Evolutionary conservation across 1,140 invertebrate species (phyloP).

Genomic region (Solenopsis fugax): DNA sequence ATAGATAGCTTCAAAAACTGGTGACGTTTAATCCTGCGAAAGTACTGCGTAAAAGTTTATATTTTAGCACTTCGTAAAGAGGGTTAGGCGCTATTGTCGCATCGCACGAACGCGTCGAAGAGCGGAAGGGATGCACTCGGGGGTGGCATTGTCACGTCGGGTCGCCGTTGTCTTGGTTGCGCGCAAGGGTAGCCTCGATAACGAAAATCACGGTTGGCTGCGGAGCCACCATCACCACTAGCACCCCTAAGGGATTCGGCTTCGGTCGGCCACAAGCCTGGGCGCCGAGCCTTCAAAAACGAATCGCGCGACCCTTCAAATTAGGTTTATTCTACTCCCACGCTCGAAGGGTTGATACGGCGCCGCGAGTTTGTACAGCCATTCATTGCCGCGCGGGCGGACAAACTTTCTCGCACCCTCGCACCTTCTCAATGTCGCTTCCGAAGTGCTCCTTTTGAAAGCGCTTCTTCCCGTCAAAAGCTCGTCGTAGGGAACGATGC

Average conservation of each 20-base stretch:
- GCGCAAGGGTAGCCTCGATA: conserved; percentile 43
- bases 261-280: conserved; percentile 40
- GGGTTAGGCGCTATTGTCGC: conserved; percentile 14
- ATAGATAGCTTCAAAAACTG: not conserved
- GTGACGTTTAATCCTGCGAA: not conserved
- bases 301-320: conserved; percentile 60
- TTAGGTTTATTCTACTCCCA: conserved; percentile 60
- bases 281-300: conserved; percentile 45
- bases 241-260: conserved; percentile 20
- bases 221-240: conserved; percentile 32
- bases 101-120: not conserved
- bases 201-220: conserved; percentile 57
- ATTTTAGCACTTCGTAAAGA: conserved; percentile 32
- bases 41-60: conserved; percentile 26
- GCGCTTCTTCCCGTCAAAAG: not conserved
- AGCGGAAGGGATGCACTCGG: not conserved
- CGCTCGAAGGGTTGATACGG: conserved; percentile 55
- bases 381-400: conserved; percentile 38
- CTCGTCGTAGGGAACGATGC: not conserved
- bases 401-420: conserved; percentile 62
- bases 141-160: conserved; percentile 28
- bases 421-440: conserved; percentile 44
- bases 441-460: conserved; percentile 41
- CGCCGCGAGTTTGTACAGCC: conserved; percentile 56
- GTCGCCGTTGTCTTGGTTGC: conserved; percentile 30